A percentile compares a stretch with the other conserved stretches of the same genome.
Conservation (phyloP, 2,113 vertebrate genomes). For the Brachypodius melanocephalos region DNA sequence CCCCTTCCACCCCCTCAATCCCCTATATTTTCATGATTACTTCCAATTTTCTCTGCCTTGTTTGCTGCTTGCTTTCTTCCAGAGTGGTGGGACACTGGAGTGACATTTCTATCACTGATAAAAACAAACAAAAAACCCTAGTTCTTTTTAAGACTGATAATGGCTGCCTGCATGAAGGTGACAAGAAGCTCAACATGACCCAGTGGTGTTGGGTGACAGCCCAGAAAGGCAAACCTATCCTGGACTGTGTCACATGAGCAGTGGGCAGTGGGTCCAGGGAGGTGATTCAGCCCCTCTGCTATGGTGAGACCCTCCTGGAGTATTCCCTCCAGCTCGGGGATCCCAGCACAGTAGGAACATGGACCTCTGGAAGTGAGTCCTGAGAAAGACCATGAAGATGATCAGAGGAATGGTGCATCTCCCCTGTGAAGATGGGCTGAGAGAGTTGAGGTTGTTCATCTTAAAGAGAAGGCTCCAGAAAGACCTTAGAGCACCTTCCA, state of each 20-base stretch:
- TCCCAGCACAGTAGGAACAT: not conserved
- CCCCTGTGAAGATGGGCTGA: not conserved
- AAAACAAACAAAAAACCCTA: fast-evolving
- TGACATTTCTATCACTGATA: fast-evolving
- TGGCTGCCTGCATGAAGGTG: not conserved
- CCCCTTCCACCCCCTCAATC: not conserved
- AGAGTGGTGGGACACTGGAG: not conserved
- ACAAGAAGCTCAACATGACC: not conserved
- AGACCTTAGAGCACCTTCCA: not conserved
- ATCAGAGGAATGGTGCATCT: not conserved
- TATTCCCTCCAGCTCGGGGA: not conserved
- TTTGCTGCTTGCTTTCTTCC: not conserved
- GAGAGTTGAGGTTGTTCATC: not conserved
- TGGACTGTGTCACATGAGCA: not conserved
- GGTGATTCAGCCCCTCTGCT: not conserved
- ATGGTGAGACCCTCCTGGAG: not conserved
- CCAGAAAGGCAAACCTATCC: not conserved
- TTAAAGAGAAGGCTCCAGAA: not conserved
- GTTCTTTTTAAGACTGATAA: not conserved
- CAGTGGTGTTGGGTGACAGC: not conserved
- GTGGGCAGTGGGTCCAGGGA: not conserved
- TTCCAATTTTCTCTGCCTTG: not conserved
- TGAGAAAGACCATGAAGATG: not conserved
- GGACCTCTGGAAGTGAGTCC: too few species aligned
- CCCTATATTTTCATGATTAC: not conserved